Conservation (phyloP, 2,113 vertebrate species). For the Dicerorhinus sumatrensis region DNA sequence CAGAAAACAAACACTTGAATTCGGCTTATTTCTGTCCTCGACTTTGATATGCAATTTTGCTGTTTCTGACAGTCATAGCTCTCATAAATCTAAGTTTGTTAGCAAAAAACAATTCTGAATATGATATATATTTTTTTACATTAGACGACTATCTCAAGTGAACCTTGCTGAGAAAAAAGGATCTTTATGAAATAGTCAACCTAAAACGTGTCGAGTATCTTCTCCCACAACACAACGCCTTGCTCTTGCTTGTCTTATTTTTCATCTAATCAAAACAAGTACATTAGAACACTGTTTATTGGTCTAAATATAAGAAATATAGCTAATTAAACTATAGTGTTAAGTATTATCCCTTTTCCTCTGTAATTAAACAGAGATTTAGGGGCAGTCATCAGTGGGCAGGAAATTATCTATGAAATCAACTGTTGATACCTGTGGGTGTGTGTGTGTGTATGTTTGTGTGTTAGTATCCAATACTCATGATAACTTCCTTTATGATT, state of each 20-base stretch:
- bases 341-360: conserved; percentile 32
- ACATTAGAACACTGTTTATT: conserved; percentile 17
- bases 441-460: background rate
- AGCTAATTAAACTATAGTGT: conserved; percentile 44
- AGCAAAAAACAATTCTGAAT: conserved; percentile 56
- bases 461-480: background rate
- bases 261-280: conserved; percentile 50
- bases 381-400: background rate
- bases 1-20: conserved; percentile 75
- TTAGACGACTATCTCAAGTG: conserved; percentile 62
- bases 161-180: conserved; percentile 57
- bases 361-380: conserved; percentile 49
- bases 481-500: conserved; percentile 35
- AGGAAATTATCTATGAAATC: conserved; percentile 59
- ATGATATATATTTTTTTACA: conserved; percentile 13
- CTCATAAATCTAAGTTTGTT: conserved; percentile 56
- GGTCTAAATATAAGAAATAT: conserved; percentile 42
- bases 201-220: conserved; percentile 37
- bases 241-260: conserved; percentile 55
- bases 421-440: background rate
- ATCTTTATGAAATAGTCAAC: conserved; percentile 20
- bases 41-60: conserved; percentile 58
- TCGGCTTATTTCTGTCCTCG: conserved; percentile 56
- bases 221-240: conserved; percentile 9
- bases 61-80: conserved; percentile 53